Percentiles rank a stretch among this genome's conserved stretches.
phyloP scores from a whole-genome alignment of 2,888 invertebrate species.

The Argynnis bischoffii region DNA sequence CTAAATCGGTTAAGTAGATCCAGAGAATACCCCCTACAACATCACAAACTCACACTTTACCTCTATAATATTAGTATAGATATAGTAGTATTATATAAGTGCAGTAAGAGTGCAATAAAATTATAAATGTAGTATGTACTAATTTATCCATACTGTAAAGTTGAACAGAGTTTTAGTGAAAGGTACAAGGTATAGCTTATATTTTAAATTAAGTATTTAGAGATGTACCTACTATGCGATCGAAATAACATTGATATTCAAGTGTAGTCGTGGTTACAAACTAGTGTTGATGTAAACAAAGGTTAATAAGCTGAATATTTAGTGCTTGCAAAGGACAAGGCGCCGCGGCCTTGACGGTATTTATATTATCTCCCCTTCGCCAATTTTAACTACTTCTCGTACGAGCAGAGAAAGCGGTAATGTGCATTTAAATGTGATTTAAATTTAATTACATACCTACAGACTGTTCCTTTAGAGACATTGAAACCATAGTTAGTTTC shows the following conservation, averaged over 20 bases:
- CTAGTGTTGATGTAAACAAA: not conserved
- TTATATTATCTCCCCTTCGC: conserved; percentile 25
- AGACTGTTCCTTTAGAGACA: too few relatives aligned
- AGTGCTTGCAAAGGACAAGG: conserved; percentile 22
- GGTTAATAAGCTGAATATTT: conserved; percentile 17
- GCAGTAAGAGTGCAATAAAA: too few relatives aligned
- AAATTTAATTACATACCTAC: too few relatives aligned
- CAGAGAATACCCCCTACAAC: too few relatives aligned
- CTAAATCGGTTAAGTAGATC: too few relatives aligned
- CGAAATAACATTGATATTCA: not conserved
- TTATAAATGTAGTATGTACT: too few relatives aligned
- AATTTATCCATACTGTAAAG: too few relatives aligned
- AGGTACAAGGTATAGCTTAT: not conserved
- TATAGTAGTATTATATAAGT: too few relatives aligned
- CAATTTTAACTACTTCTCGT: conserved; percentile 11
- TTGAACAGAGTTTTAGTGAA: too few relatives aligned
- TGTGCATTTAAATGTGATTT: not conserved
- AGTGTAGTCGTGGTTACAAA: not conserved
- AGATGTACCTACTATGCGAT: not conserved
- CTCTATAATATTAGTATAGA: too few relatives aligned
- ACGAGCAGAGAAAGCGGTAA: not conserved
- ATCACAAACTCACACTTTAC: too few relatives aligned
- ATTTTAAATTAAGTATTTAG: not conserved
- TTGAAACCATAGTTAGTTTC: too few relatives aligned
- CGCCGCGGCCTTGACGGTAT: conserved; percentile 21